Conservation (phyloP, 2,888 invertebrate species). For the Mimas tiliae region DNA sequence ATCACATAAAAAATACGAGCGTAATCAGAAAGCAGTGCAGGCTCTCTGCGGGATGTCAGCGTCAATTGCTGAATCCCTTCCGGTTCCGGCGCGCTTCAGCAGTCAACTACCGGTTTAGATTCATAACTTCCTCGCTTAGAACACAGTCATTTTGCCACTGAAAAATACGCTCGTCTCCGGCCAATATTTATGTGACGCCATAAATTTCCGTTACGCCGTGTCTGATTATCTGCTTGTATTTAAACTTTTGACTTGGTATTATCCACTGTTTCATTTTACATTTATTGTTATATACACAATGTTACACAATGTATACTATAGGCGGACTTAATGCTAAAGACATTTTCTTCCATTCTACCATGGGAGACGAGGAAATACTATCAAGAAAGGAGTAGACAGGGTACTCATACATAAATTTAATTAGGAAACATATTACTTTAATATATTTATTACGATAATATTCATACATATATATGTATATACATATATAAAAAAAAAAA, state of each 20-base stretch:
- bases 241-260: background rate
- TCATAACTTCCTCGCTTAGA: conserved; percentile 60
- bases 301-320: no score
- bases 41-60: conserved; percentile 65
- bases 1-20: conserved; percentile 25
- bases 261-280: background rate
- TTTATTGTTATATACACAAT: no score
- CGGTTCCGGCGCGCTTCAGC: conserved; percentile 68
- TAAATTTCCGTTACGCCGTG: conserved; percentile 29
- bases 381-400: no score
- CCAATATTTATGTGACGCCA: conserved; percentile 52
- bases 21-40: conserved; percentile 44
- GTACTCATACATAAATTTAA: no score
- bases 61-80: conserved; percentile 79
- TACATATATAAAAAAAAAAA: no score
- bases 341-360: no score
- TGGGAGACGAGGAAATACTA: no score
- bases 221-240: conserved; percentile 45
- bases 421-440: no score
- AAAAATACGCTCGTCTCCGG: conserved; percentile 61
- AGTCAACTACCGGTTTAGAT: conserved; percentile 65
- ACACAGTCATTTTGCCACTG: conserved; percentile 62
- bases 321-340: no score
- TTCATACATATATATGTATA: no score
- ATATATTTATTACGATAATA: no score